Percentiles rank a stretch among this genome's conserved stretches.
Conservation (phyloP, 2,888 invertebrate species). For the Baronia brevicornis region DNA sequence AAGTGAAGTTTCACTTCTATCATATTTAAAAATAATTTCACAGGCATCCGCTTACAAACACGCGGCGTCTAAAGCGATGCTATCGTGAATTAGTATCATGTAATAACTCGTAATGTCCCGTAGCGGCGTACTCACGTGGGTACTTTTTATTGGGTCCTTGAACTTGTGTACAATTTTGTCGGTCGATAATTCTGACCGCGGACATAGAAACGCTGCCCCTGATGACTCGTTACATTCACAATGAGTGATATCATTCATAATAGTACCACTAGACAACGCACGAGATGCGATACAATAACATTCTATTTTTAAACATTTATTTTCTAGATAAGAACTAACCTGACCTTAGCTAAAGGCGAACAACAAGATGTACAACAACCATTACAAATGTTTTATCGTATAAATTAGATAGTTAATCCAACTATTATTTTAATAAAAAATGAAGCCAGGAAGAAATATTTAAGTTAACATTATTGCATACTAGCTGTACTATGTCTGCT, state of each 20-base stretch:
- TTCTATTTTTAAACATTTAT: conserved; percentile 9
- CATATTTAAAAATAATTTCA: conserved; percentile 20
- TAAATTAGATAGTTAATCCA: no score
- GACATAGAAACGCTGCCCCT: conserved; percentile 35
- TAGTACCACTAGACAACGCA: conserved; percentile 17
- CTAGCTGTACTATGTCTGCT: neutral
- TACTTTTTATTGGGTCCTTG: conserved; percentile 68
- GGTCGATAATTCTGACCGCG: conserved; percentile 62
- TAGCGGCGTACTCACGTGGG: conserved; percentile 44
- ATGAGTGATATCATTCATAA: conserved; percentile 48
- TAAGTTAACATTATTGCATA: conserved; percentile 12
- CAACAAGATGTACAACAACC: no score
- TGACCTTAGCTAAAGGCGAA: no score
- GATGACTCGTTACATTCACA: conserved; percentile 35
- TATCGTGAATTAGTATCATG: conserved; percentile 25
- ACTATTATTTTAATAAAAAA: no score
- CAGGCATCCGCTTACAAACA: conserved; percentile 28
- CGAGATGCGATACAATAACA: neutral
- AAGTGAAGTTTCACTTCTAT: conserved; percentile 8
- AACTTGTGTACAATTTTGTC: conserved; percentile 65
- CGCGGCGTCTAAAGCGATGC: conserved; percentile 24
- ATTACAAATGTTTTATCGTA: no score
- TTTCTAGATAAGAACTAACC: neutral
- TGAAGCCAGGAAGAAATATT: no score
- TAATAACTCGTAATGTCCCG: conserved; percentile 43